A percentile compares a stretch with the other conserved stretches of the same genome.
Evolutionary conservation across 1,140 invertebrate species (phyloP).

Genomic region (Saccostrea cuccullata): DNA sequence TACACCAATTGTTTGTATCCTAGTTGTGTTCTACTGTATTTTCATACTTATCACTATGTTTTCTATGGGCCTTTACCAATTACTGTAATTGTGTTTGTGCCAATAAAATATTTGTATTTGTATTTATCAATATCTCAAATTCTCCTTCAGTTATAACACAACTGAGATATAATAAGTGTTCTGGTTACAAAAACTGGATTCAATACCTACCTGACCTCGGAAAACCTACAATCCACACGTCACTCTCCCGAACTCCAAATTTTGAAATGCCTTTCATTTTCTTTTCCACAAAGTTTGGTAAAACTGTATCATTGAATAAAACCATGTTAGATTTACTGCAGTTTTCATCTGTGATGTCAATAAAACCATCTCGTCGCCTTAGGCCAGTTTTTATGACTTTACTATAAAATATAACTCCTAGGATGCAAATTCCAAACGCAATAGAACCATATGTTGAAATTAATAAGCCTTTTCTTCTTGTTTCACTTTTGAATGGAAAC

Average conservation of each 20-base stretch:
- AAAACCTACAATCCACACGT: constrained; percentile 81
- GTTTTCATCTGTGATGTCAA: neutral
- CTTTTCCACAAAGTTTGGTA: constrained; percentile 62
- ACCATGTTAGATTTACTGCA: constrained; percentile 40
- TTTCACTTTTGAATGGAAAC: neutral
- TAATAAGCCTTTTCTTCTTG: neutral
- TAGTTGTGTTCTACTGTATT: too few relatives aligned
- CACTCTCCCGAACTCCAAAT: constrained; percentile 77
- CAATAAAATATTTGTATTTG: too few relatives aligned
- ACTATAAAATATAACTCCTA: neutral
- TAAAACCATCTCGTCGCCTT: neutral
- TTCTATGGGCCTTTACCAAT: too few relatives aligned
- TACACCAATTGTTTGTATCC: too few relatives aligned
- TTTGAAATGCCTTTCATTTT: constrained; percentile 67
- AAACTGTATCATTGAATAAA: constrained; percentile 63
- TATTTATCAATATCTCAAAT: too few relatives aligned
- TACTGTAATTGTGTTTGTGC: too few relatives aligned
- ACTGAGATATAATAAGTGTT: too few relatives aligned
- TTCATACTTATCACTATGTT: too few relatives aligned
- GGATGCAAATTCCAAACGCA: neutral
- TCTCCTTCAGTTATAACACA: too few relatives aligned
- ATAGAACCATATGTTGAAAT: neutral
- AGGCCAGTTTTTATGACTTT: neutral
- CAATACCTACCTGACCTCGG: constrained; percentile 78
- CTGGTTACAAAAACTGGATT: neutral